Evolutionary conservation across 2,113 vertebrate species (phyloP).

Genomic region (Corythornis vintsioides): DNA sequence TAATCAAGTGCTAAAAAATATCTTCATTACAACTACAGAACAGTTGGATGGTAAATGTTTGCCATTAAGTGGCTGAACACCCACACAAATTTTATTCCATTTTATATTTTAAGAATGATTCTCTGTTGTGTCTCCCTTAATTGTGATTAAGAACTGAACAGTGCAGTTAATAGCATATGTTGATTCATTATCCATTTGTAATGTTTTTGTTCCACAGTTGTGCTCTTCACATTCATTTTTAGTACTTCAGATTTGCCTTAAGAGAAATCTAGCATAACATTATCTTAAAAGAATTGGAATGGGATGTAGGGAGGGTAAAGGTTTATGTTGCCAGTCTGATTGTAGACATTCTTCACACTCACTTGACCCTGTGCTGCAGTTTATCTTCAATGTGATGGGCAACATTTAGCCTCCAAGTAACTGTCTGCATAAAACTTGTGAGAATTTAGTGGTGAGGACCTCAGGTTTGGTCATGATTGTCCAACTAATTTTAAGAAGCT

Average conservation of each 20-base stretch:
- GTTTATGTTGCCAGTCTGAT: neutral
- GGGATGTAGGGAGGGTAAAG: neutral
- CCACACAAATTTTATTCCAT: neutral
- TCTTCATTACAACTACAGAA: neutral
- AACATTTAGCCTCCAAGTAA: neutral
- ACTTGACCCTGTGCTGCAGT: neutral
- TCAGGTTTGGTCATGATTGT: neutral
- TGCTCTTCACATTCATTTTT: neutral
- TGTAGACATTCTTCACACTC: neutral
- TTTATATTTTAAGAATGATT: neutral
- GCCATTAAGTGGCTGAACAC: neutral
- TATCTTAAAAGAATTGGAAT: neutral
- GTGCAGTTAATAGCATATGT: neutral
- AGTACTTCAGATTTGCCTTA: neutral
- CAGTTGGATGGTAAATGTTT: neutral
- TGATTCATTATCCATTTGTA: neutral
- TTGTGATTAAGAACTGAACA: constrained; percentile 16
- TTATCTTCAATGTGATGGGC: neutral
- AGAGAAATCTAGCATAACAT: neutral
- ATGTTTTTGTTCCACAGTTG: neutral
- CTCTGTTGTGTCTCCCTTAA: constrained; percentile 1
- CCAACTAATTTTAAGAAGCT: neutral
- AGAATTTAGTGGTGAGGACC: neutral
- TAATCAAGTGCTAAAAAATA: neutral
- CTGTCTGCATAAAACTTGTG: neutral